phyloP scores from a whole-genome alignment of 2,888 invertebrate species.

The Lycocerus yunnanus region DNA sequence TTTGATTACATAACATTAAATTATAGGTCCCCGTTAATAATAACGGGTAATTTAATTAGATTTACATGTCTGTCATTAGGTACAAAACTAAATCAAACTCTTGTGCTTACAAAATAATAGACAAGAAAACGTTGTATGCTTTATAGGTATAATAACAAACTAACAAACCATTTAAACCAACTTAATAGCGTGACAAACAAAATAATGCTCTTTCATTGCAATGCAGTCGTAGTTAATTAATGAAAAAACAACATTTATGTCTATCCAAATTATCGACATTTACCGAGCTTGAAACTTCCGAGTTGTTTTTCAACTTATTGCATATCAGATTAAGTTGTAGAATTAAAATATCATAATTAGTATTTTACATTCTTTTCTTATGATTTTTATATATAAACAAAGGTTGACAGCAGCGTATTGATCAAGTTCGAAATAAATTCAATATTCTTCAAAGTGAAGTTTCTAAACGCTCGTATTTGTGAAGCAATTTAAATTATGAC shows the following conservation, averaged over 20 bases:
- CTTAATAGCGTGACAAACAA: background rate
- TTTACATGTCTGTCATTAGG: background rate
- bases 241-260: background rate
- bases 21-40: background rate
- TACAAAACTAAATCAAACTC: background rate
- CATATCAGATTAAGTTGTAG: background rate
- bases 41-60: background rate
- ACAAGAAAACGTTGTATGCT: background rate
- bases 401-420: background rate
- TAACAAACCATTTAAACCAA: background rate
- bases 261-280: background rate
- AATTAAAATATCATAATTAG: no score
- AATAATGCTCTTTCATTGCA: background rate
- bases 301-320: background rate
- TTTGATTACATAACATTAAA: background rate
- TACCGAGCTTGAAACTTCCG: background rate
- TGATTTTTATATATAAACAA: background rate
- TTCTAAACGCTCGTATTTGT: no score
- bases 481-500: no score
- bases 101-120: background rate
- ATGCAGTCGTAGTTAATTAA: background rate
- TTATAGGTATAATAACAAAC: background rate
- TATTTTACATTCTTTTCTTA: no score
- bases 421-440: background rate
- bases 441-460: background rate